These are phyloP conservation scores for Etheostoma cragini DNA, from an alignment of 2,113 vertebrate genomes.

Conservation along the genomic window DNA sequence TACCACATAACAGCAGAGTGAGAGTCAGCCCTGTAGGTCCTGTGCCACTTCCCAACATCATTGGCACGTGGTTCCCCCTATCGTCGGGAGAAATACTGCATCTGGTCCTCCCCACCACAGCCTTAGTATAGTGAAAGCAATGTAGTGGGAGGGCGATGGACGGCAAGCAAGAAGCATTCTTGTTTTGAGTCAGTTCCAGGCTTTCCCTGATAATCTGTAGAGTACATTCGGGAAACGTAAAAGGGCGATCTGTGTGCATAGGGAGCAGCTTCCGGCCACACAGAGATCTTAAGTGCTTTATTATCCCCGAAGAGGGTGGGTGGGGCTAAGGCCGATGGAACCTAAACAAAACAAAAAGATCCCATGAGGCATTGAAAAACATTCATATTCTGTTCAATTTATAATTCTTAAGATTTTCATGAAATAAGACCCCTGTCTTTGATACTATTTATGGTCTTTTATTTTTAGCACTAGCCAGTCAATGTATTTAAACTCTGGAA, in stretches of 20 bases:
- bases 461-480: background rate
- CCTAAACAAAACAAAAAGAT: conserved; percentile 76
- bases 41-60: conserved; percentile 65
- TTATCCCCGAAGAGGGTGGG: conserved; percentile 62
- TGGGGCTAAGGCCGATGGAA: conserved; percentile 94
- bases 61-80: conserved; percentile 82
- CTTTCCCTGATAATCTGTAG: conserved; percentile 76
- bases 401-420: background rate
- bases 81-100: conserved; percentile 81
- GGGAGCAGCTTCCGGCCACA: conserved; percentile 76
- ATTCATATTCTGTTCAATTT: background rate
- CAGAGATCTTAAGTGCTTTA: conserved; percentile 81
- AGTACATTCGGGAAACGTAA: conserved; percentile 85
- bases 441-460: background rate
- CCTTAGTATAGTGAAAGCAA: conserved; percentile 68
- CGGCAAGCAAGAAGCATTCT: conserved; percentile 63
- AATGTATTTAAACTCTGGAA: background rate
- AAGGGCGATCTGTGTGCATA: conserved; percentile 72
- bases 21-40: conserved; percentile 65
- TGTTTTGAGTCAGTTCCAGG: conserved; percentile 68
- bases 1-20: conserved; percentile 73
- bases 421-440: background rate
- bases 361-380: conserved; percentile 43
- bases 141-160: conserved; percentile 63
- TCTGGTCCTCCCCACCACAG: conserved; percentile 57